Percentiles rank a stretch among this genome's conserved stretches.
Conservation (phyloP, 2,113 vertebrate genomes). For the Paradisaea rubra region DNA sequence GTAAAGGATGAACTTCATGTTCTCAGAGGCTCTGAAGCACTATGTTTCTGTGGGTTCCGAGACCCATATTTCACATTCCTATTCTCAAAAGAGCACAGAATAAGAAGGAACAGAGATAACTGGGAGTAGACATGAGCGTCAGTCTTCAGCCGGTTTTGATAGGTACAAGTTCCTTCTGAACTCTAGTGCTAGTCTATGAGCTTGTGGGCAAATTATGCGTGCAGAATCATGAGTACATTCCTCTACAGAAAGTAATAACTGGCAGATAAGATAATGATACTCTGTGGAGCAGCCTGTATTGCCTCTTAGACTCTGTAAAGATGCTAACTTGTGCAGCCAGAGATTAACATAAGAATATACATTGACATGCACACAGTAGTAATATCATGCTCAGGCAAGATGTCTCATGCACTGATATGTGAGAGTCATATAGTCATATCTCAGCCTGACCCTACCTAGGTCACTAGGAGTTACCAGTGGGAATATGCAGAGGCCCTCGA, state of each 20-base stretch:
- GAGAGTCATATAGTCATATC: not conserved
- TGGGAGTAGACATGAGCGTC: not conserved
- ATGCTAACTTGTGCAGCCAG: not conserved
- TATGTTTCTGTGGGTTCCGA: not conserved
- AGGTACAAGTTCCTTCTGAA: not conserved
- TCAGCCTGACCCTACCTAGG: not conserved
- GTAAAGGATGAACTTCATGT: not conserved
- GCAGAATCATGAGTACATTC: not conserved
- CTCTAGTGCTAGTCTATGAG: not conserved
- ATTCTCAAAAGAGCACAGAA: not conserved
- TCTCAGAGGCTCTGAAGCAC: not conserved
- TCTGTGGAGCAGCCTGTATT: not conserved
- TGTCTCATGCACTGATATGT: not conserved
- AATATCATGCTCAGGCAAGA: not conserved
- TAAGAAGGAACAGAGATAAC: not conserved
- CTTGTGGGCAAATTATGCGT: not conserved
- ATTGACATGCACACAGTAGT: not conserved
- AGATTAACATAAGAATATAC: not conserved
- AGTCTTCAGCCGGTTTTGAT: not conserved
- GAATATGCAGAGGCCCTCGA: not conserved
- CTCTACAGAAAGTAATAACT: not conserved
- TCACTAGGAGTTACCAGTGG: not conserved
- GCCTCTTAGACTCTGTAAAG: not conserved
- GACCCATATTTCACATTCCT: not conserved
- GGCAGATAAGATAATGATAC: not conserved